These are phyloP conservation scores for Glaucidium brasilianum DNA, from an alignment of 2,113 vertebrate genomes.

Conservation along the genomic window DNA sequence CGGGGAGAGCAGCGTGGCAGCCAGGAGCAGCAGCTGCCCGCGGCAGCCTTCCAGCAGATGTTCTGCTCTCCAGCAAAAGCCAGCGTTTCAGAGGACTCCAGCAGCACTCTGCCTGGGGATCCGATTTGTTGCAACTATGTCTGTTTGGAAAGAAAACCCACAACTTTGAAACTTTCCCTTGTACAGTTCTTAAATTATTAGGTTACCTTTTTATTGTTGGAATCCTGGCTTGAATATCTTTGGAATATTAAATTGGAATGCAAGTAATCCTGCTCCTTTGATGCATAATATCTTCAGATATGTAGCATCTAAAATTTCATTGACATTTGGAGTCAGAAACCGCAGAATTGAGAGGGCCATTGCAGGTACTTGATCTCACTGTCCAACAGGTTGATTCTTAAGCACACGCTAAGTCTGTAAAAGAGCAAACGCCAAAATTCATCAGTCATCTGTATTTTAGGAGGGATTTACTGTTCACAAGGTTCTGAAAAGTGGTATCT, in stretches of 20 bases:
- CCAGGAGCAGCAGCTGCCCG: background rate
- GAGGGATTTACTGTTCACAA: background rate
- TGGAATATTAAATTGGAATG: background rate
- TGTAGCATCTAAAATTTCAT: background rate
- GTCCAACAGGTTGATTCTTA: background rate
- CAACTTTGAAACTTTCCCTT: background rate
- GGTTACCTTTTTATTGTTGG: background rate
- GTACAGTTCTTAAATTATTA: background rate
- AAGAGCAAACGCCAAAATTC: background rate
- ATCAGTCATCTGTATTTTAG: background rate
- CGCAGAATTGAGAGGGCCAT: background rate
- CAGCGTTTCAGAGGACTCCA: background rate
- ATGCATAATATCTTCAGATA: background rate
- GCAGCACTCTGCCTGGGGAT: background rate
- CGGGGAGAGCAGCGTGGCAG: background rate
- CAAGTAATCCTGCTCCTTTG: background rate
- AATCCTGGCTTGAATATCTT: background rate
- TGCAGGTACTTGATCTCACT: background rate
- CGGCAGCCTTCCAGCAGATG: background rate
- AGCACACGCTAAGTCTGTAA: background rate
- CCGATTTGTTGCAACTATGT: background rate
- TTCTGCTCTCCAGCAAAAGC: background rate
- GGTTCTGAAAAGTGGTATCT: background rate
- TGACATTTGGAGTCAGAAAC: conserved; percentile 1
- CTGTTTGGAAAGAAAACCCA: background rate